Evolutionary conservation across 1,140 invertebrate species (phyloP).

Genomic region (Drosophila littoralis): DNA sequence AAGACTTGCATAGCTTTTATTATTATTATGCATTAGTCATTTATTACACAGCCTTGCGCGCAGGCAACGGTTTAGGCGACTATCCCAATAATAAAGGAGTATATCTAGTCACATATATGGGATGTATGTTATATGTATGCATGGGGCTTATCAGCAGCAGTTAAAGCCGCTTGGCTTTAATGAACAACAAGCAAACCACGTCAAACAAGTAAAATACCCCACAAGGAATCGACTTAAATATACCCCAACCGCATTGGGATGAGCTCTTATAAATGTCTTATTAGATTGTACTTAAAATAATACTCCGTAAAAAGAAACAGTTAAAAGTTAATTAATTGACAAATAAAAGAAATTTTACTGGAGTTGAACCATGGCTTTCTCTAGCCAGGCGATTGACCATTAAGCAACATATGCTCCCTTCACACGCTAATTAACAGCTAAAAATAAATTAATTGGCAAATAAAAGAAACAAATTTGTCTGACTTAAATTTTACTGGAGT

Average conservation of each 20-base stretch:
- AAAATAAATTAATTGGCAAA: no score
- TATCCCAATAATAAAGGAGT: slow-evolving; percentile 25
- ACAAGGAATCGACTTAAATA: background rate
- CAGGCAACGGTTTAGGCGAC: slow-evolving; percentile 2
- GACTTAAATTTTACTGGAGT: no score
- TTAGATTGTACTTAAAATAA: no score
- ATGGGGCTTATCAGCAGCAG: slow-evolving; percentile 30
- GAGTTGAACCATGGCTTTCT: no score
- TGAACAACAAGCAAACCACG: slow-evolving; percentile 56
- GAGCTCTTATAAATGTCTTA: no score
- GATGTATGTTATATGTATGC: background rate
- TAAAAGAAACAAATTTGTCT: no score
- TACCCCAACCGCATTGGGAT: background rate
- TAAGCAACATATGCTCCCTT: no score
- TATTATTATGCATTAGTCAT: slow-evolving; percentile 12
- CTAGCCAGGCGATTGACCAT: no score
- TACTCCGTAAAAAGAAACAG: no score
- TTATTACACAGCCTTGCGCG: background rate
- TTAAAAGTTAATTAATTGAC: no score
- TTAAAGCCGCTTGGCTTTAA: slow-evolving; percentile 40
- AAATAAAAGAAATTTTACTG: no score
- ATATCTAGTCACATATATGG: background rate
- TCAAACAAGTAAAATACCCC: slow-evolving; percentile 44
- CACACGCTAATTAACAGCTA: no score
- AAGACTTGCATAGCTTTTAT: background rate